These are phyloP conservation scores for Druon quercuslanigerum DNA, from an alignment of 1,140 invertebrate genomes.

Conservation along the genomic window DNA sequence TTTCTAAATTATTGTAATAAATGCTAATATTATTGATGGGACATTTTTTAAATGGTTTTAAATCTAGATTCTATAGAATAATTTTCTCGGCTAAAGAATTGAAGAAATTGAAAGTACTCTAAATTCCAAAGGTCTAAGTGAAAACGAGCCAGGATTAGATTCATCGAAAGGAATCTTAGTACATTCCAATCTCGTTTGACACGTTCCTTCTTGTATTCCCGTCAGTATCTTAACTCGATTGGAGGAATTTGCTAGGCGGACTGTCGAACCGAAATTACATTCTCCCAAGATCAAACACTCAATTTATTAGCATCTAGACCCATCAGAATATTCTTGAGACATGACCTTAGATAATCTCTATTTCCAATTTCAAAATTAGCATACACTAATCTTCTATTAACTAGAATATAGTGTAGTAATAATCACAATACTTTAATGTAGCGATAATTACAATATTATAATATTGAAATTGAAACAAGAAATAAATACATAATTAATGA, in stretches of 20 bases:
- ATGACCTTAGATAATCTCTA: not conserved
- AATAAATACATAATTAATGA: not conserved
- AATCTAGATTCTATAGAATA: no score
- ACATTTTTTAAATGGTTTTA: no score
- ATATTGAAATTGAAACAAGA: not conserved
- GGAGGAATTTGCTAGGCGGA: not conserved
- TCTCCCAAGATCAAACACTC: slow-evolving; percentile 6
- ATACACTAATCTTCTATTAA: no score
- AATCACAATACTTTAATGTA: no score
- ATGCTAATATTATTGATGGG: no score
- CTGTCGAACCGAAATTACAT: slow-evolving; percentile 1
- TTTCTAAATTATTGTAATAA: not conserved
- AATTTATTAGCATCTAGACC: not conserved
- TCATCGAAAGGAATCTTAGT: not conserved
- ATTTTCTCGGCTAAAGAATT: not conserved
- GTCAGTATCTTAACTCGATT: not conserved
- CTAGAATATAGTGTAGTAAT: no score
- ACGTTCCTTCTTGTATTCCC: slow-evolving; percentile 5
- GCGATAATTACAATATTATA: not conserved
- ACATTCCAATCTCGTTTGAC: slow-evolving; percentile 2
- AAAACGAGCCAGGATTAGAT: not conserved
- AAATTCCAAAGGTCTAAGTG: not conserved
- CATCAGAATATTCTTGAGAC: not conserved
- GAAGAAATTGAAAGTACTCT: not conserved
- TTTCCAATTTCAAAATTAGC: not conserved